These are phyloP conservation scores for Timema podura DNA, from an alignment of 2,888 invertebrate genomes.

Conservation along the genomic window DNA sequence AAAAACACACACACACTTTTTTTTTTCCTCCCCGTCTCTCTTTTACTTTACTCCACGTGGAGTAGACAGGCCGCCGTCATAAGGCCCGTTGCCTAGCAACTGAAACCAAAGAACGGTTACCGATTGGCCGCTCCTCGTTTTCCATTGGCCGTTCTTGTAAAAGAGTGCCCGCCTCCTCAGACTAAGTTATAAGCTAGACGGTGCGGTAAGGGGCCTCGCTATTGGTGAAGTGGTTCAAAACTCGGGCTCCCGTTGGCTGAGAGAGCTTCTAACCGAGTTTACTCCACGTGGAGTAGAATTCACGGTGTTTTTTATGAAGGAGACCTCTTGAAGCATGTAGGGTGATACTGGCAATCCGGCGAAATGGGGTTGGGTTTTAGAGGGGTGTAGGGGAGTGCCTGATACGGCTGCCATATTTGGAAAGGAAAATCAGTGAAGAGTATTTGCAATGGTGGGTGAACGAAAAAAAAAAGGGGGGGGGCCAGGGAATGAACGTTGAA, in stretches of 20 bases:
- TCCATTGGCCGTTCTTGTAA: conserved; percentile 32
- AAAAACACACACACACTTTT: not conserved
- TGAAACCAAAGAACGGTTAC: conserved; percentile 30
- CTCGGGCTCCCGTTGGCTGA: conserved; percentile 29
- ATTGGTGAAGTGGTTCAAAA: conserved; percentile 32
- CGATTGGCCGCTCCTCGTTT: conserved; percentile 31
- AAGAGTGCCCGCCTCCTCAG: conserved; percentile 27
- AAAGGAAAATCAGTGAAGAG: conserved; percentile 40
- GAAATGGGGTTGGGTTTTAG: conserved; percentile 16
- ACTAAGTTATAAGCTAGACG: conserved; percentile 25
- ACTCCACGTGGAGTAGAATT: conserved; percentile 34
- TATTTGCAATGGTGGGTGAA: conserved; percentile 33
- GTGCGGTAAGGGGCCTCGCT: conserved; percentile 16
- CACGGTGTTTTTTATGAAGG: conserved; percentile 22
- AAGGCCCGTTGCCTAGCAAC: conserved; percentile 33
- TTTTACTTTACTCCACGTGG: conserved; percentile 33
- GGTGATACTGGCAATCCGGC: conserved; percentile 33
- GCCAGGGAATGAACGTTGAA: no score
- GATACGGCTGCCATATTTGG: conserved; percentile 39
- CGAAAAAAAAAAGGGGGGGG: conserved; percentile 7
- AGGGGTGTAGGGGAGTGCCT: conserved; percentile 21
- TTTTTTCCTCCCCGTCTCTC: not conserved
- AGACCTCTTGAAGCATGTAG: conserved; percentile 24
- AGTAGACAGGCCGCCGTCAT: conserved; percentile 29
- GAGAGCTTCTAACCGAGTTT: conserved; percentile 16